Base-by-base conservation (phyloP, 2,888 invertebrate species). In the Gymnosoma rotundatum region DNA sequence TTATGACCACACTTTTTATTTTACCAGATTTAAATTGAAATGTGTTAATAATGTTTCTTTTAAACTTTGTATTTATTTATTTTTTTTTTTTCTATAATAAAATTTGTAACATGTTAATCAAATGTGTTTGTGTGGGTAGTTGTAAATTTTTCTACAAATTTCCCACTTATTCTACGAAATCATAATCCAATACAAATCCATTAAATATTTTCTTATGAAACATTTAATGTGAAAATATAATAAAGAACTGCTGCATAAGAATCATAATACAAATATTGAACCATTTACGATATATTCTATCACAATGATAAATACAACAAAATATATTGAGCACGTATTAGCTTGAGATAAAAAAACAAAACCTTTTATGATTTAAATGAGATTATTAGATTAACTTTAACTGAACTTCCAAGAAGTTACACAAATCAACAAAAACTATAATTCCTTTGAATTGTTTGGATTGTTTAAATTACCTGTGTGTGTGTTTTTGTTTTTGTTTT, bases 381-480 rank as follows among this genome's bases (percentile, higher is more conserved):
- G 81, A 82, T 81, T 81, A 63, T 70, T 25, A 70, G 64, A 61
- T 74, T 80, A 79, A 66, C 66, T 50, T 42, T 1, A 73, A 73
- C 54, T 21, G 50, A 72, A 64, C 58, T 64, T 66, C 64, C 38
- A n/a, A 66, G 64, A 79, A 64, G 21, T 54, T 45, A 52, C 38
- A 73, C 16, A 21, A 50, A 61, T 12, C 36, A 58, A 64, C 45
- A 56, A 54, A 25, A 25, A 25, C 36, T 32, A 54, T 45, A 60
- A 66, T 58, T 66, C 10, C 20, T 4, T 10, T 3, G 48, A 70
- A 45, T n/a, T 32, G 45, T 78, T 70, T 69, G 9, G 20, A 8
- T 50, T 72, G 20, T 16, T 18, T 48, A 36, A 50, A 60, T 76
- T 76, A 76, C 45, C 56, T 18, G 42, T 4, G 52, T 20, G 25